These are phyloP conservation scores for Myanophis thanlyinensis DNA, from an alignment of 2,113 vertebrate species.

Conservation along the genomic window DNA sequence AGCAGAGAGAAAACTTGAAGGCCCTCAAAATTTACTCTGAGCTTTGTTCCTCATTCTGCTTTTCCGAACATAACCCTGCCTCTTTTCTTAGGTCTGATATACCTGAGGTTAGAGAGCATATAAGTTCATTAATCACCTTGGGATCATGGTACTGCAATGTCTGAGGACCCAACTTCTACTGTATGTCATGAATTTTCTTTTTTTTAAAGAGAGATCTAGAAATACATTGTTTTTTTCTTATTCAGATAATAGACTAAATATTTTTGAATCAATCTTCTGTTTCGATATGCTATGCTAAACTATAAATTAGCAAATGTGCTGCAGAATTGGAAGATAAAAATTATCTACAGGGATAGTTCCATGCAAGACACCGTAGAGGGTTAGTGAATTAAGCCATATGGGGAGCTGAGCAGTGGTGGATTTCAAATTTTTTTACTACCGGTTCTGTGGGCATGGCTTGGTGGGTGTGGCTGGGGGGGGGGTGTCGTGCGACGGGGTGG, in stretches of 20 bases:
- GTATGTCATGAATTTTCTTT: neutral
- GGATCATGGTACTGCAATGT: neutral
- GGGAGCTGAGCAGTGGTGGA: neutral
- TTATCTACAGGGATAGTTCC: neutral
- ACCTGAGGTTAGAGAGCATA: neutral
- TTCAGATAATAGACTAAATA: neutral
- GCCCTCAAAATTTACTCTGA: neutral
- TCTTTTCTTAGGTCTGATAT: neutral
- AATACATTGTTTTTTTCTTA: neutral
- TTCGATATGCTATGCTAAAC: neutral
- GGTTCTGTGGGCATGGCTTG: too few species aligned
- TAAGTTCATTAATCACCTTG: neutral
- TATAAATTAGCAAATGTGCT: neutral
- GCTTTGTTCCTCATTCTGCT: neutral
- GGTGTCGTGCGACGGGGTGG: too few species aligned
- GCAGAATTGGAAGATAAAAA: neutral
- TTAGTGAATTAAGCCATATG: neutral
- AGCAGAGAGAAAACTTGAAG: neutral
- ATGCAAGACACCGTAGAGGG: neutral
- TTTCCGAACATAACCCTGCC: neutral
- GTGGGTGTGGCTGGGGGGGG: too few species aligned
- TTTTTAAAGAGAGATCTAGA: neutral
- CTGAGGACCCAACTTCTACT: neutral
- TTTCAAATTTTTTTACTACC: too few species aligned
- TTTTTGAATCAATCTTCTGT: neutral